Base-by-base conservation (phyloP, 2,888 invertebrate genomes). In the Tenthredo mesomela region DNA sequence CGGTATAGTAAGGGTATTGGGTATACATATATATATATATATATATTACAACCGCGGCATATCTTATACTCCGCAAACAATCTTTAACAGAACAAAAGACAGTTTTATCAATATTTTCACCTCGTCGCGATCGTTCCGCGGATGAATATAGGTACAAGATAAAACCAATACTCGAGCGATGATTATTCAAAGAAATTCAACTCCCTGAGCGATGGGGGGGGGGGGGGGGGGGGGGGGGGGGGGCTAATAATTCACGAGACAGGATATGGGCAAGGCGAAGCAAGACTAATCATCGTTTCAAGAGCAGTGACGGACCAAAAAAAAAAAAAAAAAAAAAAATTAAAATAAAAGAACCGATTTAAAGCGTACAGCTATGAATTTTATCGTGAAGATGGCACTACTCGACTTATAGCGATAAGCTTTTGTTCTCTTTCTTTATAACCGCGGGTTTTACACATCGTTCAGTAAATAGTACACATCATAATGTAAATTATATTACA, bases 51-150 rank as follows among this genome's bases (percentile, higher is more conserved):
- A 50, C 29, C 33, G 29, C 29, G 25, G 6, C 77, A 33, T 77
- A n/a, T 77, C 54, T 71, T 54, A 54, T 65, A 40, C 33, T 67
- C 47, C 67, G 29, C 25, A 70, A 70, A 18, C 33, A 82, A 61
- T 61, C 80, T 40, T 58, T 40, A 2, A 47, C 47, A 9, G 82
- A 82, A 82, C 82, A 82, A 82, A 82, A 82, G 82, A 65, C 29
- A 50, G 50, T 70, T 70, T 50, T 82, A 61, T 82, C 43, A 82
- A 70, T 70, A 82, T 82, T 82, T 82, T 67, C 33, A 80, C 10
- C 82, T 43, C 82, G 67, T 58, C n/a, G 37, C 58, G 25, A 58
- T 61, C 61, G 37, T 2, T 80, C 43, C n/a, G 21, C 61, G 61
- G 80, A 47, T 58, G 40, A 80, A 61, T 80, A 80, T 37, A 37